Conservation (phyloP, 2,888 invertebrate species). For the Metopia argyrocephala region DNA sequence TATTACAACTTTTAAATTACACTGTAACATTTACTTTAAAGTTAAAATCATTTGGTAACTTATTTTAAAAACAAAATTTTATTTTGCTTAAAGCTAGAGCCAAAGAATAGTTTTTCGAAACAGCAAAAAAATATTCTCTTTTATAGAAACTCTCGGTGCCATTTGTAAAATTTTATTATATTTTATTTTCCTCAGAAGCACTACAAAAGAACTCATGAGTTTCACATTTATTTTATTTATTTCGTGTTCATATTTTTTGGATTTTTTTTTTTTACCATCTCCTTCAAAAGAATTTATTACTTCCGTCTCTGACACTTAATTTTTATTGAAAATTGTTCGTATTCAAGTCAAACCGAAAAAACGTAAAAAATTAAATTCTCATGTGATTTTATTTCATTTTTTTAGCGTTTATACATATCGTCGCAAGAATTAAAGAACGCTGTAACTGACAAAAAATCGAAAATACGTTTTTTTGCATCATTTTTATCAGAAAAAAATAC, state of each 20-base stretch:
- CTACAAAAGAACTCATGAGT: no score
- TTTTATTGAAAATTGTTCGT: constrained; percentile 11
- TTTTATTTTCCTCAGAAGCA: background rate
- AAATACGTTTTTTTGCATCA: no score
- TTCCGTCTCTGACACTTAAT: constrained; percentile 31
- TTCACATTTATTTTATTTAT: background rate
- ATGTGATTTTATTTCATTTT: constrained; percentile 16
- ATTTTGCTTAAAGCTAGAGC: background rate
- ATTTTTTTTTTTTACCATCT: background rate
- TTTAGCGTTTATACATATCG: no score
- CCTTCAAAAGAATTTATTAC: constrained; percentile 26
- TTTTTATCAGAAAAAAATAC: no score
- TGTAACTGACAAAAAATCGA: no score
- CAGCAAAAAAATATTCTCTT: no score
- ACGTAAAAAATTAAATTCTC: background rate
- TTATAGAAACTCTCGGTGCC: background rate
- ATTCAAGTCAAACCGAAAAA: background rate
- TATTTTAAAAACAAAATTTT: no score
- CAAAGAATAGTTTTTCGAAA: background rate
- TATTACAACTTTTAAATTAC: no score
- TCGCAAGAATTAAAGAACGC: no score
- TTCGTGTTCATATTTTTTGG: no score
- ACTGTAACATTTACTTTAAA: background rate
- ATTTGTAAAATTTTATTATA: background rate
- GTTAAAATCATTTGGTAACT: background rate